Evolutionary conservation across 2,797 vertebrate genomes (phyloP).

Genomic region (Dicrostonyx torquatus): DNA sequence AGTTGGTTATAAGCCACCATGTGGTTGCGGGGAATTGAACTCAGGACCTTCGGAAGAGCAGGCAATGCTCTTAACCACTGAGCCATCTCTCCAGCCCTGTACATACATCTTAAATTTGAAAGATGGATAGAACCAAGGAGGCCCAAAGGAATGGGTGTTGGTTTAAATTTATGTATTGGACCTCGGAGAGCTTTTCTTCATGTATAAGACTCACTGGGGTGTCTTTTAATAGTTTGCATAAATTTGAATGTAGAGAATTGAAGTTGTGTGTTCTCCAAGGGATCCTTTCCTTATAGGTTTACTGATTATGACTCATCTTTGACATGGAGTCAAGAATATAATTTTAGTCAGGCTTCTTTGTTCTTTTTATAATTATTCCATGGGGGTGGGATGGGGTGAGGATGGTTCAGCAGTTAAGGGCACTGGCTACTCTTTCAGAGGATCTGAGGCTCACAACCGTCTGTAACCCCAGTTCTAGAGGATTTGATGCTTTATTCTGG

Average conservation of each 20-base stretch:
- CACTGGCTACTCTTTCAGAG: not conserved
- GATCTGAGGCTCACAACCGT: not conserved
- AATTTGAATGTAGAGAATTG: constrained; percentile 62
- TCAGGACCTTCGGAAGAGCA: too few relatives aligned
- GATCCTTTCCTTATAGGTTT: constrained; percentile 60
- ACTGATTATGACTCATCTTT: constrained; percentile 66
- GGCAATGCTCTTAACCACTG: too few relatives aligned
- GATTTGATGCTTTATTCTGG: too few relatives aligned
- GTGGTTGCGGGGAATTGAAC: too few relatives aligned
- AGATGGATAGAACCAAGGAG: constrained; percentile 13
- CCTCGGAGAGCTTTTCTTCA: constrained; percentile 51
- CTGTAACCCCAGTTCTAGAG: not conserved
- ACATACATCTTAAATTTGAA: constrained; percentile 50
- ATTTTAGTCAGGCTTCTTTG: constrained; percentile 53
- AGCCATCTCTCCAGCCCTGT: too few relatives aligned
- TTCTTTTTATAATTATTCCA: not conserved
- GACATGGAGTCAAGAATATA: constrained; percentile 37
- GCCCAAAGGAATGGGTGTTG: not conserved
- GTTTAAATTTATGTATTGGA: constrained; percentile 49
- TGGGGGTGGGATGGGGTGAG: not conserved
- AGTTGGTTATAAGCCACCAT: too few relatives aligned
- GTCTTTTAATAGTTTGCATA: constrained; percentile 56
- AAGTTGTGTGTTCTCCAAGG: constrained; percentile 61
- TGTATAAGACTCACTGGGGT: constrained; percentile 46
- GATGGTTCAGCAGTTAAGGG: not conserved